phyloP scores from a whole-genome alignment of 2,113 vertebrate genomes.

The Elgaria multicarinata region DNA sequence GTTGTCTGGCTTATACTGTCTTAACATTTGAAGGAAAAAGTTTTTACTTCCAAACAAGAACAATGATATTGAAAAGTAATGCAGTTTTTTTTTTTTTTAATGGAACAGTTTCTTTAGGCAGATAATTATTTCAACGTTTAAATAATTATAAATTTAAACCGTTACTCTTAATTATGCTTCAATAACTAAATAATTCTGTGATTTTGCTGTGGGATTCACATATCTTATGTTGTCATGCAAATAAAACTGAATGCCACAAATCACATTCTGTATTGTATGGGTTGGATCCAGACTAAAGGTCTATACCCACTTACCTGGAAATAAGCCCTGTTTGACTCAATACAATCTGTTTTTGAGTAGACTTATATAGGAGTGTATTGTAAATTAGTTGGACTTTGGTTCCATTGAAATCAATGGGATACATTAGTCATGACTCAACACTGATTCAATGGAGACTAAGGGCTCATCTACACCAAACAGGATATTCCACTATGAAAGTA shows the following conservation, averaged over 20 bases:
- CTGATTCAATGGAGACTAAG: too few relatives aligned
- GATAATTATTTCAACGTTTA: conserved; percentile 7
- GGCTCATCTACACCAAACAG: too few relatives aligned
- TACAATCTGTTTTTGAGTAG: neutral
- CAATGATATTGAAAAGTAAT: neutral
- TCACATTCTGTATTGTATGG: neutral
- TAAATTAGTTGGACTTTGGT: neutral
- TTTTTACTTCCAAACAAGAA: neutral
- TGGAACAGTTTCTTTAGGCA: neutral
- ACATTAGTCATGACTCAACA: neutral
- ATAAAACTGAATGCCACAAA: neutral
- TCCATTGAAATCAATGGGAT: neutral
- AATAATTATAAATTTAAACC: conserved; percentile 13
- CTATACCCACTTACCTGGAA: neutral
- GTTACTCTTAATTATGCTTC: conserved; percentile 25
- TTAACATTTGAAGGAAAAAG: neutral
- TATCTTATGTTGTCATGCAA: neutral
- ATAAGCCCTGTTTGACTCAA: neutral
- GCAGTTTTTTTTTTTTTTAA: neutral
- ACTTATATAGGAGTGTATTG: neutral
- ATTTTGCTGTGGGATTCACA: fast-evolving
- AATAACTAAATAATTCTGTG: neutral
- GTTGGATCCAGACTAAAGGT: neutral
- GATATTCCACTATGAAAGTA: too few relatives aligned
- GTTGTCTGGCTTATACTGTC: neutral